Evolutionary conservation across 2,888 invertebrate genomes (phyloP), one percentile per base, ranked within the genome.

Genomic region (Andrena fulva): DNA sequence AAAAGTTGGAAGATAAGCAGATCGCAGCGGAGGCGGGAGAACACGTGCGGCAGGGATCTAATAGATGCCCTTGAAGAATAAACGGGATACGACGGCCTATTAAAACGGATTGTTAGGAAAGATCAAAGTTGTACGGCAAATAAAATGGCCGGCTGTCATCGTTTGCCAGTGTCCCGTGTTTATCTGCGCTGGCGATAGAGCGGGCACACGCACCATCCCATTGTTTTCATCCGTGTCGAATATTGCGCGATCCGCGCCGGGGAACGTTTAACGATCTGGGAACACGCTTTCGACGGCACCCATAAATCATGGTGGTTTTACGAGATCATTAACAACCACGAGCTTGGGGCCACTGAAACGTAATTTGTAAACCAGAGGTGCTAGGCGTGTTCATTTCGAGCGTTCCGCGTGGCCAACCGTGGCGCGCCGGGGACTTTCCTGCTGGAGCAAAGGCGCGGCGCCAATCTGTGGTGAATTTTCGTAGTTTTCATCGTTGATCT

Each of bases 71-170:
- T 84, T 84, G 83, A 67, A 12, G 63, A 77, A 64, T 71, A 42
- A 75, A 82, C 82, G 71, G 66, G 72, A 82, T 33, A 77, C 59
- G 59, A 31, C 60, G 63, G 70, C 67, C 77, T 67, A 74, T 77
- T 82, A 75, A 83, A 82, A 81, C 74, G 82, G 68, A 77, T 78
- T 60, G 78, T 82, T 75, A 70, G 67, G 24, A 71, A 67, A 82
- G 82, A 77, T 83, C 80, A 76, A 67, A 72, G 77, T 63, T 59
- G 67, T 56, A 33, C 64, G 59, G 35, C 42, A 59, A 80, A 72
- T 76, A 64, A 72, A 75, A 72, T 62, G 69, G 12, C 52, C n/a
- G 70, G 52, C 69, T 70, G 68, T n/a, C 59, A 69, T 80, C 66
- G 68, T 72, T 60, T 54, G 42, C 68, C 29, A 54, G 8, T 33